Percentiles rank a stretch among this genome's conserved stretches.
Conservation (phyloP, 2,797 vertebrate species). For the Poecilia picta region DNA sequence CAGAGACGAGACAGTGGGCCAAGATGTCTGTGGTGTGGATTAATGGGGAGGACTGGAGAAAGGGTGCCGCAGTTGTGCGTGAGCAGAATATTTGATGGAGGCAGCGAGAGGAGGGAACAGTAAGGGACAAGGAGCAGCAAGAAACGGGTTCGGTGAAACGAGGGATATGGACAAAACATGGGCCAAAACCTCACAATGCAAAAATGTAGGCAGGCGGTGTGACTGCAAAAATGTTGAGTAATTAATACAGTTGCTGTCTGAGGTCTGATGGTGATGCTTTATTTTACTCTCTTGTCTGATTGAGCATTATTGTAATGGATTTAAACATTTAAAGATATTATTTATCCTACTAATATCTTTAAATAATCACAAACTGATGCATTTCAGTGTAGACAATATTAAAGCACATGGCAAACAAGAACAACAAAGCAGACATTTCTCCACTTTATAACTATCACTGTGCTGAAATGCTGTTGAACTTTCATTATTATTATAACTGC, state of each 20-base stretch:
- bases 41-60: constrained; percentile 90
- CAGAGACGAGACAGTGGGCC: constrained; percentile 81
- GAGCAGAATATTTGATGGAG: constrained; percentile 90
- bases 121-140: constrained; percentile 72
- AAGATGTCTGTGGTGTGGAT: constrained; percentile 88
- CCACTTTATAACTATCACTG: not conserved
- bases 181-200: constrained; percentile 49
- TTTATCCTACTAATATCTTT: too few relatives aligned
- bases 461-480: not conserved
- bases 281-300: constrained; percentile 31
- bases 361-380: constrained; percentile 6
- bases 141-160: constrained; percentile 56
- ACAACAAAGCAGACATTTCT: not conserved
- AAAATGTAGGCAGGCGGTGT: constrained; percentile 26
- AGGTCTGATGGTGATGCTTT: constrained; percentile 36
- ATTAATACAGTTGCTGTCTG: constrained; percentile 47
- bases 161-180: constrained; percentile 36
- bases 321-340: constrained; percentile 17
- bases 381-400: not conserved
- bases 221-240: constrained; percentile 47
- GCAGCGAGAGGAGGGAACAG: constrained; percentile 81
- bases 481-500: not conserved
- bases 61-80: constrained; percentile 89
- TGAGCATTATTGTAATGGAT: constrained; percentile 19
- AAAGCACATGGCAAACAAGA: not conserved